A percentile compares a stretch with the other conserved stretches of the same genome.
Conservation (phyloP, 2,797 vertebrate genomes). For the Pteronotus mesoamericanus region DNA sequence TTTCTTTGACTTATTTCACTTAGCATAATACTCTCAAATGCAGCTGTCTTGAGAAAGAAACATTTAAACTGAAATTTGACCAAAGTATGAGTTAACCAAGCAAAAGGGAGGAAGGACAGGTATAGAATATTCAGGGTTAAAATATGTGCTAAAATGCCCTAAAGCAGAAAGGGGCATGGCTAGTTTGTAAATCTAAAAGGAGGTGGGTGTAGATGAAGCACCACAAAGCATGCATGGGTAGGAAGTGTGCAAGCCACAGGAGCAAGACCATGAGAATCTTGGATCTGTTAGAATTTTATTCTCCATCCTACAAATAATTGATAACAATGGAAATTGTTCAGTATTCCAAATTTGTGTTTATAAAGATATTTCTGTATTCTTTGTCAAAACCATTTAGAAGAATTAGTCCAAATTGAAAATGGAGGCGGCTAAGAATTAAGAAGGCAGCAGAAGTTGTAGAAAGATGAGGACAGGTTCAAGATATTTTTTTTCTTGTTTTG, state of each 20-base stretch:
- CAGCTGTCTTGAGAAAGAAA: background rate
- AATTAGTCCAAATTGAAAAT: background rate
- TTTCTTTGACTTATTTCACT: background rate
- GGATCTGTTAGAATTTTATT: background rate
- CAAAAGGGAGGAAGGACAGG: background rate
- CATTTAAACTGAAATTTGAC: background rate
- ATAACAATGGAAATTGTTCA: background rate
- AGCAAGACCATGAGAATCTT: background rate
- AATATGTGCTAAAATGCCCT: background rate
- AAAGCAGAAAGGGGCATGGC: background rate
- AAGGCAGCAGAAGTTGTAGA: background rate
- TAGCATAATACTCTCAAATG: background rate
- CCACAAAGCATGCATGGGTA: background rate
- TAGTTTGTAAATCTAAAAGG: background rate
- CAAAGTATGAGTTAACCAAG: background rate
- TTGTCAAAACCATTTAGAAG: background rate
- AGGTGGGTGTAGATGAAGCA: background rate
- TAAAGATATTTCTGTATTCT: background rate
- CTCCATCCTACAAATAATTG: background rate
- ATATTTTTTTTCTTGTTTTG: no score
- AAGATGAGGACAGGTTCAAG: background rate
- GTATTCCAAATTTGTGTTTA: background rate
- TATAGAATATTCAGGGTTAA: background rate
- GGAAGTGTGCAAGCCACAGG: background rate
- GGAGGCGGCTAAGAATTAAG: background rate